These are phyloP conservation scores for Brachylomia viminalis DNA, from an alignment of 2,888 invertebrate species.

Conservation along the genomic window DNA sequence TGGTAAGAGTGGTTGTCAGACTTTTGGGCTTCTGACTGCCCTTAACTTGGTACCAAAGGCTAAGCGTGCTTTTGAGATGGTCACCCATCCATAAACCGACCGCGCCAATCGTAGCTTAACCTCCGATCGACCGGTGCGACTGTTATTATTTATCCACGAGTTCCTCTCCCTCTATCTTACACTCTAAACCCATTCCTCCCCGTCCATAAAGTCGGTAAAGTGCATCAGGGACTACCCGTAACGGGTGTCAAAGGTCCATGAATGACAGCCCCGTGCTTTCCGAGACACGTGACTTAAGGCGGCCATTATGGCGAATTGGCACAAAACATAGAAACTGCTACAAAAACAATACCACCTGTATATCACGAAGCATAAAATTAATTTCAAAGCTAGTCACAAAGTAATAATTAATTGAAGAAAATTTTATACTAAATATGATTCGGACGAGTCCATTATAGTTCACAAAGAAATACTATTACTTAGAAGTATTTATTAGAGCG, in stretches of 20 bases:
- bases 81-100: too few relatives aligned
- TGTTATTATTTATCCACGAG: too few relatives aligned
- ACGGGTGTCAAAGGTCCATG: too few relatives aligned
- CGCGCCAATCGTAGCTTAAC: too few relatives aligned
- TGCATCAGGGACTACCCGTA: too few relatives aligned
- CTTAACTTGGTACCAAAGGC: too few relatives aligned
- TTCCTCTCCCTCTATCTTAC: too few relatives aligned
- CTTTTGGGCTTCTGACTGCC: too few relatives aligned
- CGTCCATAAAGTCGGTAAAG: too few relatives aligned
- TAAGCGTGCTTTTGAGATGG: too few relatives aligned
- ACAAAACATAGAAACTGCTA: not conserved
- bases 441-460: slow-evolving; percentile 8
- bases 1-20: not conserved
- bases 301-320: not conserved
- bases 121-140: too few relatives aligned
- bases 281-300: not conserved
- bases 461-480: slow-evolving; percentile 7
- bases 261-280: not conserved
- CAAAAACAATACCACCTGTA: slow-evolving; percentile 16
- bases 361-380: slow-evolving; percentile 11
- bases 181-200: too few relatives aligned
- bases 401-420: slow-evolving; percentile 19
- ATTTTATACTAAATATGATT: slow-evolving; percentile 4
- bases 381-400: slow-evolving; percentile 41
- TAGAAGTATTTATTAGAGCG: slow-evolving; percentile 12